These are phyloP conservation scores for Philhelius pedissequus DNA, from an alignment of 2,888 invertebrate species.

Conservation along the genomic window DNA sequence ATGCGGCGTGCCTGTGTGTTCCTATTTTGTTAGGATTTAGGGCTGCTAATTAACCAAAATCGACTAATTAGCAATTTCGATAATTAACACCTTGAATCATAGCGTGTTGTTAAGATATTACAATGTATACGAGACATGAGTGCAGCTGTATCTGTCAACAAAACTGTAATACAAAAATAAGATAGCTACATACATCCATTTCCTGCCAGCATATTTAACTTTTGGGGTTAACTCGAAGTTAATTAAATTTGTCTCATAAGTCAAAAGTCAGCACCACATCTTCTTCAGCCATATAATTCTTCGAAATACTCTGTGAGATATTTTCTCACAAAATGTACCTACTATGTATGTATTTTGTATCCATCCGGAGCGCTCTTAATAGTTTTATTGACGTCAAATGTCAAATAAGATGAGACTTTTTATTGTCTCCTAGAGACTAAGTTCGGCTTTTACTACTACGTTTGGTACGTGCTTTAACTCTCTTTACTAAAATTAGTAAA, in stretches of 20 bases:
- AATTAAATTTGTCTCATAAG: slow-evolving; percentile 16
- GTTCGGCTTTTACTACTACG: not conserved
- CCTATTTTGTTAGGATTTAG: no score
- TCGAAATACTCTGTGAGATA: not conserved
- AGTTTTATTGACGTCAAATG: not conserved
- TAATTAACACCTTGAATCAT: no score
- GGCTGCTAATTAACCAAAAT: no score
- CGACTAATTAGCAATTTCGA: no score
- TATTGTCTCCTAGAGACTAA: not conserved
- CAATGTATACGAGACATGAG: no score
- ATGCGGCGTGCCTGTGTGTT: no score
- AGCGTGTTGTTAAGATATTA: no score
- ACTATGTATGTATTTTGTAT: no score
- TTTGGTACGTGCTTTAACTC: not conserved
- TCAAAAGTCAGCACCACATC: not conserved
- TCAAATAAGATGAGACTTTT: not conserved
- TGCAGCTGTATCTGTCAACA: not conserved
- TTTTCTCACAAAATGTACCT: not conserved
- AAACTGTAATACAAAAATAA: not conserved
- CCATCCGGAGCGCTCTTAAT: no score
- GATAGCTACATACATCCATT: not conserved
- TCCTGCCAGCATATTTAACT: not conserved
- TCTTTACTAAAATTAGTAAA: not conserved
- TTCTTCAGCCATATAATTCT: not conserved
- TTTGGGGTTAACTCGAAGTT: slow-evolving; percentile 23